Percentiles rank a stretch among this genome's conserved stretches.
Evolutionary conservation across 2,888 invertebrate genomes (phyloP).

Genomic region (Schizotus pectinicornis): DNA sequence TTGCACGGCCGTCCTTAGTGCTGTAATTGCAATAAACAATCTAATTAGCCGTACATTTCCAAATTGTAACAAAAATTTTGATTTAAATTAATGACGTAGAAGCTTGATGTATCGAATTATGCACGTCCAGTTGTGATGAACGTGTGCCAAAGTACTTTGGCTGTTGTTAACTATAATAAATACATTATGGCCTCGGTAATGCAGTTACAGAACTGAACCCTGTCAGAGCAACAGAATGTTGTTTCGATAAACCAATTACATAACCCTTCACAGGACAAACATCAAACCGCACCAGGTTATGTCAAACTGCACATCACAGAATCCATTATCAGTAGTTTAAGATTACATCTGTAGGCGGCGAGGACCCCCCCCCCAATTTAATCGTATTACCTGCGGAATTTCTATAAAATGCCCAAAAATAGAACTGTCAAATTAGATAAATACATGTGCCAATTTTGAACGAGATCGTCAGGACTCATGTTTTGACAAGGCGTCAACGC

Average conservation of each 20-base stretch:
- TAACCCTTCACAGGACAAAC: conserved; percentile 49
- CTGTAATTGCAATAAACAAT: too few relatives aligned
- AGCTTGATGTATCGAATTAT: conserved; percentile 20
- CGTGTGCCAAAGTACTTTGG: conserved; percentile 36
- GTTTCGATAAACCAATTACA: conserved; percentile 52
- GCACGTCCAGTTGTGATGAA: conserved; percentile 23
- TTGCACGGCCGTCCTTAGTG: not conserved
- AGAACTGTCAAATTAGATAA: conserved; percentile 32
- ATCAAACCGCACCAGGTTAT: conserved; percentile 45
- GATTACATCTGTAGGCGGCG: conserved; percentile 10
- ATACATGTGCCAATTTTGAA: conserved; percentile 36
- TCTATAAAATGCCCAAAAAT: conserved; percentile 13
- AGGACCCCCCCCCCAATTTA: not conserved
- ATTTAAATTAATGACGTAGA: not conserved
- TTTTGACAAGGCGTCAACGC: conserved; percentile 46
- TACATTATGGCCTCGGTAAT: conserved; percentile 44
- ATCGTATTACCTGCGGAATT: conserved; percentile 5
- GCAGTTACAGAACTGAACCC: conserved; percentile 41
- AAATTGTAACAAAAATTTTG: too few relatives aligned
- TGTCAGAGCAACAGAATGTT: conserved; percentile 44
- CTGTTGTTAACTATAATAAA: conserved; percentile 46
- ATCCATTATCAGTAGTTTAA: conserved; percentile 35
- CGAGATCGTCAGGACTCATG: conserved; percentile 32
- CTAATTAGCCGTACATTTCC: too few relatives aligned
- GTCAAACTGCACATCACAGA: conserved; percentile 38